Base-by-base conservation (phyloP, 2,888 invertebrate genomes). In the Meteorus cinctellus region DNA sequence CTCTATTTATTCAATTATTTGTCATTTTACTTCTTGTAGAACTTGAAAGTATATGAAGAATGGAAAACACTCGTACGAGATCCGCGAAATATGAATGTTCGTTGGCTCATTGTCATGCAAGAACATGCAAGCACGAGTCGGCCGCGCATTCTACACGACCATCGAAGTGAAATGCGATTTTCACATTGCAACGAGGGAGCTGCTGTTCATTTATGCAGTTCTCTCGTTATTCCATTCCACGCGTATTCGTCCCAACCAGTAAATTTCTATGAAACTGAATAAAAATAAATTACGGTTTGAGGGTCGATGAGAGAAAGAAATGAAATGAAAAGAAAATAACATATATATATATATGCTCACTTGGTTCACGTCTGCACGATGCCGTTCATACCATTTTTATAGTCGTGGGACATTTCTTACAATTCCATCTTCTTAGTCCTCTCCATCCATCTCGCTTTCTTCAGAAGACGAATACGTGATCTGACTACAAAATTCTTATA, bases 401-500 rank as follows among this genome's bases (percentile, higher is more conserved):
- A 76, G 77, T 80, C 75, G 66, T 76, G 74, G 68, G 45, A 51
- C 66, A 80, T 68, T 72, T 73, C 72, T 75, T 75, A 76, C 51
- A 79, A 82, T 84, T 83, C 84, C 83, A 83, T 84, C 84, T 80
- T 81, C 80, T 74, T 74, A 75, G 72, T n/a, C 34, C 41, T 77
- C 76, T 78, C 79, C 72, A 74, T 72, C 70, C 77, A 76, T 81
- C 78, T 79, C 78, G 75, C 77, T 74, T 80, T 77, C 78, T 78
- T 77, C 71, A 78, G 77, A 36, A 80, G 78, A 73, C 63, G 69
- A 75, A 75, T 69, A 80, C 82, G 80, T 84, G 83, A 82, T 70
- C 72, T 78, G 72, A 78, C 77, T 80, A 77, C 77, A 81, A 80
- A 55, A 81, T 80, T 80, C 48, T 55, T 41, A 65, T 70, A 36